Conservation (phyloP, 2,113 vertebrate species). For the Eulemur rufifrons region DNA sequence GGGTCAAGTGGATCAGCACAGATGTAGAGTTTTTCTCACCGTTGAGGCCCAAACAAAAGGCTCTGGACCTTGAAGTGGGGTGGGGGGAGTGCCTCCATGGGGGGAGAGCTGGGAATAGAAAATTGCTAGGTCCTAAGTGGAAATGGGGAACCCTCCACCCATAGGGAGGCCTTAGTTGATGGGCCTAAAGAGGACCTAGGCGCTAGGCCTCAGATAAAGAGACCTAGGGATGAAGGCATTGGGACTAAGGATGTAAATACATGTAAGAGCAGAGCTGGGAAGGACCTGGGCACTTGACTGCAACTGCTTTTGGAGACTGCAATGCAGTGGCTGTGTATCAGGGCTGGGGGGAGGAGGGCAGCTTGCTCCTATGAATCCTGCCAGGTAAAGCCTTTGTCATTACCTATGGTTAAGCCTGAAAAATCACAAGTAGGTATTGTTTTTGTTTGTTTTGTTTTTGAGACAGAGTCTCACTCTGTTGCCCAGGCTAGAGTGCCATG, state of each 20-base stretch:
- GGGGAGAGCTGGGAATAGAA: not conserved
- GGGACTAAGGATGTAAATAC: too few relatives aligned
- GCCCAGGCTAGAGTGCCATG: too few relatives aligned
- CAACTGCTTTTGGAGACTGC: not conserved
- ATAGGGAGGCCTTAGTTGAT: not conserved
- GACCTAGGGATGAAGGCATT: not conserved
- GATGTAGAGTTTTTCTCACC: not conserved
- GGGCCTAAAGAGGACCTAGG: not conserved
- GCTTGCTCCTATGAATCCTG: too few relatives aligned
- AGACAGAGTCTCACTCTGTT: too few relatives aligned
- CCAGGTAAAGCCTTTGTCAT: not conserved
- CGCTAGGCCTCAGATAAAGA: not conserved
- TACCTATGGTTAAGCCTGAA: not conserved
- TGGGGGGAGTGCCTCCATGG: too few relatives aligned
- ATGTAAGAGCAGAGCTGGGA: accelerated
- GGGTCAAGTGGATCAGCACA: not conserved
- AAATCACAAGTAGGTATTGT: not conserved
- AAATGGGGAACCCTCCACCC: not conserved
- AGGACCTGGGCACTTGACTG: too few relatives aligned
- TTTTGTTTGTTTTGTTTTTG: too few relatives aligned
- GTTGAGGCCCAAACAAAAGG: not conserved
- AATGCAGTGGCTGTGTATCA: accelerated
- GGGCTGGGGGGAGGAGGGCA: not conserved
- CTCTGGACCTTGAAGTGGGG: not conserved
- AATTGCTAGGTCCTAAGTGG: not conserved